Base-by-base conservation (phyloP, 2,797 vertebrate genomes). In the Babyrousa celebensis region DNA sequence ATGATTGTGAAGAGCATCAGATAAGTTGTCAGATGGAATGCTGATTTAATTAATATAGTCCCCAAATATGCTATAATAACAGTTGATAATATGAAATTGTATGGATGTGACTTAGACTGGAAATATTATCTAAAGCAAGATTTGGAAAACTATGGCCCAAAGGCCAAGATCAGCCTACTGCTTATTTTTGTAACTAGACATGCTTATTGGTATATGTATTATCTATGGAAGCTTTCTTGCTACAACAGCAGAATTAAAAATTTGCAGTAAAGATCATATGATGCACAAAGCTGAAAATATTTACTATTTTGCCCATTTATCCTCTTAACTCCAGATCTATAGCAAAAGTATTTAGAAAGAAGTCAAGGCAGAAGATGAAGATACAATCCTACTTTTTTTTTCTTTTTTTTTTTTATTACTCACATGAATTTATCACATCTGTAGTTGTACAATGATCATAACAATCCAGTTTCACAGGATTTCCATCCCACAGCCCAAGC, bases 21-120 rank as follows among this genome's bases (percentile, higher is more conserved):
- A 70, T 84, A 52, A 89, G 3, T 79, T 88, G 7, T 86, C 48
- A 77, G 25, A 79, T 94, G 6, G 12, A 75, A 91, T 74, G 36
- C n/a, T 32, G 25, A 91, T 72, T 71, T 97, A 79, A 70, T 85
- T 89, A 75, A 71, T 29, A 62, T 65, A 54, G 14, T 94, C 52
- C 36, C 23, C 32, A 94, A 83, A 74, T 74, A 92, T 85, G 20
- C 32, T 48, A 21, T 48, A 75, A 65, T 82, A 23, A 29, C 63
- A 87, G 18, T 14, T 71, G 29, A 60, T 58, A 83, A 71, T 65
- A 77, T 29, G 25, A 32, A 72, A 62, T 68, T 80, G 8, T 23
- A 83, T 72, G 68, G 8, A 89, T 83, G 32, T 80, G 21, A 87
- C 18, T 83, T 89, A 63, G 40, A 85, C 54, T 62, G 10, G 25